Base-by-base conservation (phyloP, 2,113 vertebrate species). In the Ciconia maguari region DNA sequence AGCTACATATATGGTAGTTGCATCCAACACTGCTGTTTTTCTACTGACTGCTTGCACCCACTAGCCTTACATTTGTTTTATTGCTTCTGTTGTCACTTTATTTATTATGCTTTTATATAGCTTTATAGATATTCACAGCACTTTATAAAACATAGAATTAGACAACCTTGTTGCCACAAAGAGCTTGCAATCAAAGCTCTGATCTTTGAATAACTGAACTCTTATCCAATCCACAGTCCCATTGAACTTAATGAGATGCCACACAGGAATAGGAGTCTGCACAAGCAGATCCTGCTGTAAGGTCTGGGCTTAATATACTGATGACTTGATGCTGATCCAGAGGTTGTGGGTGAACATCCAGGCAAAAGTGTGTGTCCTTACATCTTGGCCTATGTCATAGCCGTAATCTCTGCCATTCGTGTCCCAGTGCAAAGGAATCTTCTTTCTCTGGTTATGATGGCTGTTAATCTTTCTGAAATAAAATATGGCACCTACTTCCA, bases 41-140 rank as follows among this genome's bases (percentile, higher is more conserved):
- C 61, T 75, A 8, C 49, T 93, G 80, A 85, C 46, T 87, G 38
- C 87, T 87, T 90, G 48, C 51, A 48, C 89, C 62, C 36, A 22
- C 62, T 68, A 76, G 27, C 30, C 52, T 75, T 87, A 38, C 1
- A 0, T 42, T 89, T 38, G 27, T 52, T 96, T 91, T 92, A 89
- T 87, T 87, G 70, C 54, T 74, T 85, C 87, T 93, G 87, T 79
- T 96, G 87, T 86, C 54, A 83, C 72, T 91, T 61, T 91, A 70
- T 89, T 93, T 93, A 78, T 85, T 88, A 62, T 52, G 52, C 34
- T 93, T 89, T 76, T 87, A 68, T 83, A 66, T 65, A 57, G 34
- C 46, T 93, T 83, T 89, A 76, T 76, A 76, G 52, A 83, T 71
- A 57, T 76, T 62, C 81, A 78, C 27, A 77, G n/a, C 68, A 87